phyloP scores from a whole-genome alignment of 2,888 invertebrate genomes.

The Choristoneura rosaceana region DNA sequence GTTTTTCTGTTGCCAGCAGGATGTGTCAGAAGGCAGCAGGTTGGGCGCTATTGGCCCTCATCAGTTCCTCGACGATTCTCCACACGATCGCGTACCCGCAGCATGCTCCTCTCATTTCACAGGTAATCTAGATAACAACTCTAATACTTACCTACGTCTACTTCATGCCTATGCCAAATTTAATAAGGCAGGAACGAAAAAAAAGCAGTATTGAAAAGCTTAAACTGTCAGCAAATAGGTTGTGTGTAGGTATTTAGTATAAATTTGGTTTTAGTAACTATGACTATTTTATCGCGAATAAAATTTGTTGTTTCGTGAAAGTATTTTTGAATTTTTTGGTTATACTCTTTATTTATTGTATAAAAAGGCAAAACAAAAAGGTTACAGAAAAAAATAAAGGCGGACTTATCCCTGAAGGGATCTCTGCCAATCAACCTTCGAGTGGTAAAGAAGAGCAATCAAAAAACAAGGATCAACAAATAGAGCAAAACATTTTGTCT shows the following conservation, averaged over 20 bases:
- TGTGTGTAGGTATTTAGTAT: neutral
- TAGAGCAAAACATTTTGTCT: no score
- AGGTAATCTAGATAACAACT: slow-evolving; percentile 58
- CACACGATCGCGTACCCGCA: slow-evolving; percentile 89
- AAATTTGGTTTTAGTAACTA: neutral
- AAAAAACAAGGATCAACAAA: no score
- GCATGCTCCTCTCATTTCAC: slow-evolving; percentile 76
- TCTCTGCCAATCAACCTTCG: no score
- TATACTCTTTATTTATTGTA: no score
- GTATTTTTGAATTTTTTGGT: no score
- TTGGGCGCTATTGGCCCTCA: slow-evolving; percentile 89
- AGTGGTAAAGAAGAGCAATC: no score
- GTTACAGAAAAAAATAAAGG: no score
- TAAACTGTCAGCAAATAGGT: neutral
- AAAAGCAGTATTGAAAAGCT: slow-evolving; percentile 19
- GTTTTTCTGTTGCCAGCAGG: slow-evolving; percentile 68
- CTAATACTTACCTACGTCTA: slow-evolving; percentile 28
- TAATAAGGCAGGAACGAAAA: slow-evolving; percentile 13
- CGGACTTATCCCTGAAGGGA: no score
- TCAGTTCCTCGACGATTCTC: slow-evolving; percentile 88
- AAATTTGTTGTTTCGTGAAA: neutral
- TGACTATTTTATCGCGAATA: neutral
- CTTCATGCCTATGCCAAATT: slow-evolving; percentile 13
- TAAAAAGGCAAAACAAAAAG: no score
- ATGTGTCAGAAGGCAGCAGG: slow-evolving; percentile 88